These are phyloP conservation scores for Nycticryphes semicollaris DNA, from an alignment of 2,113 vertebrate genomes.

Conservation along the genomic window DNA sequence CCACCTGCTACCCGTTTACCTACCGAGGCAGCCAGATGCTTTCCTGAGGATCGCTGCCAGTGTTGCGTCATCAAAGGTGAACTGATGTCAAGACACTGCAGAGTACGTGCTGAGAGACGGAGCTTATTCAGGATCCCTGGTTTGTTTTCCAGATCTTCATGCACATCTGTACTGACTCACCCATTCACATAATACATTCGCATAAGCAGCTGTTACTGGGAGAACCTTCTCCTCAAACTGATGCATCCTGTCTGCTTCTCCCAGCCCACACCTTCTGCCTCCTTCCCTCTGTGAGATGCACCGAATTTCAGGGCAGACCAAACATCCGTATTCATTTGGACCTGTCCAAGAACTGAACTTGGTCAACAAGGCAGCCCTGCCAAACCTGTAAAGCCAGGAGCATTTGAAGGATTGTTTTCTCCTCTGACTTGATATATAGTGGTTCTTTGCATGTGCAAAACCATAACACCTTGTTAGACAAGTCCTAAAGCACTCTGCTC, in stretches of 20 bases:
- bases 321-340: not conserved
- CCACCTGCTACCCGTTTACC: conserved; percentile 50
- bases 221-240: not conserved
- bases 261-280: not conserved
- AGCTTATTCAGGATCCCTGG: not conserved
- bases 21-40: conserved; percentile 30
- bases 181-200: not conserved
- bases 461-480: not conserved
- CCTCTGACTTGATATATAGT: not conserved
- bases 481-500: not conserved
- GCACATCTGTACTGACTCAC: not conserved
- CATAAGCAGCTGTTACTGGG: not conserved
- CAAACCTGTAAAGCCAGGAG: not conserved
- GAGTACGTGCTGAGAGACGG: not conserved
- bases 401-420: not conserved
- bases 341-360: not conserved
- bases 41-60: not conserved
- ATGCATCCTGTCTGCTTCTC: not conserved
- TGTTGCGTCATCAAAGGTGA: not conserved
- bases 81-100: not conserved
- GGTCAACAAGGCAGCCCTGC: not conserved
- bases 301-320: not conserved
- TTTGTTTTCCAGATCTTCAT: not conserved
- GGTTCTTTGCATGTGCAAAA: not conserved
- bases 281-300: not conserved